Conservation (phyloP, 2,113 vertebrate genomes). For the Mirounga angustirostris region DNA sequence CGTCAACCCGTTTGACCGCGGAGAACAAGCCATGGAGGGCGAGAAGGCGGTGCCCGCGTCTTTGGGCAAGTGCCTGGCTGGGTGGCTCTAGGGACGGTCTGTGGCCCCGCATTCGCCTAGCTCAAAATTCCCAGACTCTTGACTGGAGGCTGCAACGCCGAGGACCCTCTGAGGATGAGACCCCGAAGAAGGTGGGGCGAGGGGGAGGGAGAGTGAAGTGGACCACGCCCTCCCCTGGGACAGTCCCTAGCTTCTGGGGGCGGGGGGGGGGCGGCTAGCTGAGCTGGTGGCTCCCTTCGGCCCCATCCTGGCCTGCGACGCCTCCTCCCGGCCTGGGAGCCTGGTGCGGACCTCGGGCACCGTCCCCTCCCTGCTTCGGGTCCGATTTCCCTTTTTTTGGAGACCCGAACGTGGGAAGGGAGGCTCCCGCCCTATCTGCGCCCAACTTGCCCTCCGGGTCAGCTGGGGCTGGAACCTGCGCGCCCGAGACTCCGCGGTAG, state of each 20-base stretch:
- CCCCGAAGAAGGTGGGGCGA: neutral
- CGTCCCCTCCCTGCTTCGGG: neutral
- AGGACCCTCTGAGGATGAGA: neutral
- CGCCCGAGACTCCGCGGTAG: fast-evolving
- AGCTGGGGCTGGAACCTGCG: neutral
- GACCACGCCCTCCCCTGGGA: neutral
- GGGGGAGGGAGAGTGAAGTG: neutral
- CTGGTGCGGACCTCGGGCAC: neutral
- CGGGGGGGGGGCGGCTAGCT: too few relatives aligned
- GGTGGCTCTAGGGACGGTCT: neutral
- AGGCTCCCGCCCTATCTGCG: neutral
- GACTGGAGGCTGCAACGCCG: neutral
- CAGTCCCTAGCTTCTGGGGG: too few relatives aligned
- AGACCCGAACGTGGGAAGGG: fast-evolving
- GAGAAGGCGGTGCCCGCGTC: neutral
- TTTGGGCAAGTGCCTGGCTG: neutral
- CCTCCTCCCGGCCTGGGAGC: neutral
- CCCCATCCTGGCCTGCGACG: neutral
- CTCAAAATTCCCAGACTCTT: neutral
- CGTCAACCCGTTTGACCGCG: fast-evolving
- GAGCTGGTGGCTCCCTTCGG: neutral
- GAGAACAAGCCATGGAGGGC: fast-evolving
- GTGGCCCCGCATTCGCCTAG: neutral
- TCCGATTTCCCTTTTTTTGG: neutral
- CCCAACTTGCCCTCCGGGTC: neutral